Conservation (phyloP, 2,113 vertebrate species). For the Hipposideros armiger region DNA sequence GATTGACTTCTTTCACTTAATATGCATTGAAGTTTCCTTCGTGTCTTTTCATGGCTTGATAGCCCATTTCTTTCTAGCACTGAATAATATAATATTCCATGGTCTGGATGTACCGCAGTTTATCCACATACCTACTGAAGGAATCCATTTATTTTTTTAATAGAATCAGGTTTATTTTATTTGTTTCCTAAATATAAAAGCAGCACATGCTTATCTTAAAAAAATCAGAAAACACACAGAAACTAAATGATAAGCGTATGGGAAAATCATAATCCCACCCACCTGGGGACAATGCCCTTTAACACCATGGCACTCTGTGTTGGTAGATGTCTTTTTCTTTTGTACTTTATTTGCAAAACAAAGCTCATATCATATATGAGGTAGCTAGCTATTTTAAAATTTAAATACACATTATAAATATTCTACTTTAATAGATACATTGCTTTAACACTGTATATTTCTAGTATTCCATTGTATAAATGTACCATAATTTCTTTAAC, state of each 20-base stretch:
- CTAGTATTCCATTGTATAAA: not conserved
- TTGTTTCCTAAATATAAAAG: not conserved
- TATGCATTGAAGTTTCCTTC: not conserved
- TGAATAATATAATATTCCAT: not conserved
- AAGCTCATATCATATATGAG: not conserved
- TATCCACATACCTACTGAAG: not conserved
- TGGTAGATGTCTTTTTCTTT: not conserved
- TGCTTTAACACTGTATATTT: not conserved
- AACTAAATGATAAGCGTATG: not conserved
- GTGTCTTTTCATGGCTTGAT: not conserved
- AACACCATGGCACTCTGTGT: not conserved
- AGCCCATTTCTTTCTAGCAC: not conserved
- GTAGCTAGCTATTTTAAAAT: not conserved
- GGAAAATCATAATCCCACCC: not conserved
- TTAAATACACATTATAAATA: not conserved
- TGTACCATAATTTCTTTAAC: slow-evolving; percentile 23
- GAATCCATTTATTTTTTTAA: slow-evolving; percentile 32
- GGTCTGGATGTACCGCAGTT: not conserved
- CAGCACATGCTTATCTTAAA: not conserved
- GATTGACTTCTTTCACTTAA: not conserved
- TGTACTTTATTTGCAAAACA: not conserved
- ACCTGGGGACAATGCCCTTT: too few species aligned
- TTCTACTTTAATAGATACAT: not conserved
- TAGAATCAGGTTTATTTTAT: not conserved
- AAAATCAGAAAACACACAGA: not conserved